These are phyloP conservation scores for Pantala flavescens DNA, from an alignment of 1,140 invertebrate species.

Conservation along the genomic window DNA sequence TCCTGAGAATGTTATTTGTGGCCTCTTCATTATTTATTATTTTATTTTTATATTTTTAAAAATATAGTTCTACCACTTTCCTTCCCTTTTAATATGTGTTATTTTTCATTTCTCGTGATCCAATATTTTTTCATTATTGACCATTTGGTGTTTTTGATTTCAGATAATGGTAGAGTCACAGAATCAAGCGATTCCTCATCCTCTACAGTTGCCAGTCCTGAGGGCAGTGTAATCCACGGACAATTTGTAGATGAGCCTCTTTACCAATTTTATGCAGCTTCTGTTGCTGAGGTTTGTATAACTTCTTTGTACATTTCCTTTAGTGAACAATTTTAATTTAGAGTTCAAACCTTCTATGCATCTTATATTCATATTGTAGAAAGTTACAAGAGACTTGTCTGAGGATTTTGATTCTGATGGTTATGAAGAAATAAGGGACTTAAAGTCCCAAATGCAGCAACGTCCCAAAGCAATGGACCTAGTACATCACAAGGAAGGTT, in stretches of 20 bases:
- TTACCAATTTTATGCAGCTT: slow-evolving; percentile 81
- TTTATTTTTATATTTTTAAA: too few relatives aligned
- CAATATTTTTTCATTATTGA: too few relatives aligned
- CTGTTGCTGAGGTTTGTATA: slow-evolving; percentile 52
- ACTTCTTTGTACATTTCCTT: slow-evolving; percentile 16
- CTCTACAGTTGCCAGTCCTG: not conserved
- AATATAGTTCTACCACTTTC: too few relatives aligned
- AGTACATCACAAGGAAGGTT: slow-evolving; percentile 48
- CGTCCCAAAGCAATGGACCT: slow-evolving; percentile 54
- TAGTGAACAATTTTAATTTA: not conserved
- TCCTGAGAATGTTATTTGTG: too few relatives aligned
- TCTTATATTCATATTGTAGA: slow-evolving; percentile 15
- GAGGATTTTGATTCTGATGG: slow-evolving; percentile 54
- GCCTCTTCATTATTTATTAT: too few relatives aligned
- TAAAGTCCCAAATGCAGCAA: slow-evolving; percentile 20
- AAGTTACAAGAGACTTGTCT: slow-evolving; percentile 25
- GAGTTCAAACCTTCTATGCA: slow-evolving; percentile 2
- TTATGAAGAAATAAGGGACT: slow-evolving; percentile 58
- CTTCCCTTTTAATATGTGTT: too few relatives aligned
- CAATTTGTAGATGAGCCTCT: slow-evolving; percentile 63
- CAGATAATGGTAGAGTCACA: not conserved
- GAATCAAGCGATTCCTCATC: not conserved
- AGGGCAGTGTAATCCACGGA: slow-evolving; percentile 12
- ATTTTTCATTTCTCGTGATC: too few relatives aligned
- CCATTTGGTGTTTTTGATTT: not conserved